Evolutionary conservation across 2,113 vertebrate genomes (phyloP).

Genomic region (Neodontobutis hainanensis): DNA sequence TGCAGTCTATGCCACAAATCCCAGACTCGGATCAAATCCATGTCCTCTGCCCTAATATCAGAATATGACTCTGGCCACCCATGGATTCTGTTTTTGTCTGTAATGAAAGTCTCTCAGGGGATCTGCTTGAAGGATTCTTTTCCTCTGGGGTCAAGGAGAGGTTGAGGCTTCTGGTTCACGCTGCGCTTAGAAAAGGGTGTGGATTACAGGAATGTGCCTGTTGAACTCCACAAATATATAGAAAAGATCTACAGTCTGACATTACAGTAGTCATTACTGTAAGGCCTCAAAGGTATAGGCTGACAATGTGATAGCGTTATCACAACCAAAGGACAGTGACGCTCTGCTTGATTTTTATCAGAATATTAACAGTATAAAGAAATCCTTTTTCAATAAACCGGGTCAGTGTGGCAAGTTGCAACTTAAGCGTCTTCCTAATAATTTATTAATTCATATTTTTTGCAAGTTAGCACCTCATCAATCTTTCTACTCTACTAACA

Average conservation of each 20-base stretch:
- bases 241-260: slow-evolving; percentile 48
- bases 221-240: slow-evolving; percentile 48
- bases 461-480: slow-evolving; percentile 36
- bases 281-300: slow-evolving; percentile 5
- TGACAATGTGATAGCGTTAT: slow-evolving; percentile 4
- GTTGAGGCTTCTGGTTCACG: slow-evolving; percentile 69
- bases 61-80: slow-evolving; percentile 71
- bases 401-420: background rate
- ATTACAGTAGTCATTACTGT: slow-evolving; percentile 34
- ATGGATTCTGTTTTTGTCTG: slow-evolving; percentile 72
- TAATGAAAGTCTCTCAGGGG: slow-evolving; percentile 75
- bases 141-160: slow-evolving; percentile 76
- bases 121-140: slow-evolving; percentile 66
- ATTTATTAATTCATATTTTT: background rate
- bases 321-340: slow-evolving; percentile 1
- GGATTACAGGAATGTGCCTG: slow-evolving; percentile 67
- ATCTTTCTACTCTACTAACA: slow-evolving; percentile 27
- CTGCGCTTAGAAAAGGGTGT: slow-evolving; percentile 61
- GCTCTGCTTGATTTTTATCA: background rate
- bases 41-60: slow-evolving; percentile 71
- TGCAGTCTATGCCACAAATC: slow-evolving; percentile 62
- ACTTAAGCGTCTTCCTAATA: background rate
- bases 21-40: slow-evolving; percentile 66
- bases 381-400: slow-evolving; percentile 13
- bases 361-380: background rate